Evolutionary conservation across 1,140 invertebrate genomes (phyloP), one percentile per base, ranked within the genome.

Genomic region (Drosophila bipectinata): DNA sequence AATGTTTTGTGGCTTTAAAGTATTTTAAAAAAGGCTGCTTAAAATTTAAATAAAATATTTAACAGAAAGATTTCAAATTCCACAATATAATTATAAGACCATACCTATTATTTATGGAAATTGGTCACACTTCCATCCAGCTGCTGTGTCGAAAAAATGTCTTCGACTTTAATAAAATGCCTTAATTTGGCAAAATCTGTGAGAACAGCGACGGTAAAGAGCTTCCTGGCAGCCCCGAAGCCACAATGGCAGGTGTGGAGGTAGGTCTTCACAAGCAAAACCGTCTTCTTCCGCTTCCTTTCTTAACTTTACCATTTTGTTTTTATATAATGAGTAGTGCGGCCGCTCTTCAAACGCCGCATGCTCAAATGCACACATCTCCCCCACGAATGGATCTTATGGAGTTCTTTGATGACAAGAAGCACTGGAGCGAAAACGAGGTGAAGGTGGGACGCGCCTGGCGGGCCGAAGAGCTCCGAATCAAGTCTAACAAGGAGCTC

Each of bases 401-500:
- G 95, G 96, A 98, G 92, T 99, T 99, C 93, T 99, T 99, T 92
- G 98, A 99, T 92, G 92, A 94, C 49, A 93, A 95, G 81, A 95
- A 97, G 69, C 98, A 98, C 92, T 99, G 97, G 97, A 94, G 94
- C 49, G 94, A 95, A 88, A 91, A 92, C 18, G 95, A 95, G 92
- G 93, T 99, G 6, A 95, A 95, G 93, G 94, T 95, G 64, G 98
- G 99, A 7, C 94, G 98, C 87, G 94, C 96, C 1, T 99, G 98
- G 98, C 96, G 92, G 72, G 92, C 93, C 45, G 98, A 99, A 82
- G 99, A 99, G 92, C 92, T 99, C 26, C 93, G 98, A 87, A 94
- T 99, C 32, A 99, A 99, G 93, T 98, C 97, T 53, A 99, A 99
- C 92, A 93, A 95, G 51, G 99, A 99, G 93, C 94, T 99, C 47